Evolutionary conservation across 2,888 invertebrate species (phyloP), one percentile per base, ranked within the genome.

Genomic region (Orthonychiurus folsomi): DNA sequence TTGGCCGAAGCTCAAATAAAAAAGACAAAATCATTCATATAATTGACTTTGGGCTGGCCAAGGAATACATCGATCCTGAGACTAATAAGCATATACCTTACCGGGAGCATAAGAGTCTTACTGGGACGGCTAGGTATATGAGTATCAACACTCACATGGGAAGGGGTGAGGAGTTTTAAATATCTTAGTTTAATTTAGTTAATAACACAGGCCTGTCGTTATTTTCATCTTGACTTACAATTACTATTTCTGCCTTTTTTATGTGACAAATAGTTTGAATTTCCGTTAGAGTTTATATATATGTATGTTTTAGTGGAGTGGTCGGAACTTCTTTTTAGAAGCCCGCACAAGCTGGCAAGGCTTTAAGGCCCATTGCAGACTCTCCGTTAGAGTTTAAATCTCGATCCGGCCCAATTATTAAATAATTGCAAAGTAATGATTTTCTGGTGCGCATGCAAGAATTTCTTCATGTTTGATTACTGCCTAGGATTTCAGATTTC

Each of bases 31-130:
- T 93, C 81, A 93, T 99, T 78, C 94, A 99, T 84, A 97, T 99
- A 81, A 97, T 99, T 84, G 99, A 99, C 86, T 99, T 99, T 85
- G 99, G 99, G 81, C 86, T 99, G 85, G 99, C 99, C 81, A 99
- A 99, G 86, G 99, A 99, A 85, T 99, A 99, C 83, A 99, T 99
- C 84, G 99, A 99, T 84, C 89, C 95, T 84, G 97, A 99, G 85
- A 93, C 93, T 81, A 94, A 94, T 84, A 94, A 97, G 84, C 99
- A 99, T 84, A 99, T 99, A 84, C 97, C 99, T 76, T 99, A 99
- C 83, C 89, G 97, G 86, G 99, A 99, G 85, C 99, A 99, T 85
- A 99, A 99, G 83, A 96, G 96, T 78, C 85, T 99, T 77, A 99
- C 99, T 71, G 99, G 99, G 75, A 99, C 99, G 73, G 99, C 99